Evolutionary conservation across 2,113 vertebrate species (phyloP).

Genomic region (Actenoides lindsayi): DNA sequence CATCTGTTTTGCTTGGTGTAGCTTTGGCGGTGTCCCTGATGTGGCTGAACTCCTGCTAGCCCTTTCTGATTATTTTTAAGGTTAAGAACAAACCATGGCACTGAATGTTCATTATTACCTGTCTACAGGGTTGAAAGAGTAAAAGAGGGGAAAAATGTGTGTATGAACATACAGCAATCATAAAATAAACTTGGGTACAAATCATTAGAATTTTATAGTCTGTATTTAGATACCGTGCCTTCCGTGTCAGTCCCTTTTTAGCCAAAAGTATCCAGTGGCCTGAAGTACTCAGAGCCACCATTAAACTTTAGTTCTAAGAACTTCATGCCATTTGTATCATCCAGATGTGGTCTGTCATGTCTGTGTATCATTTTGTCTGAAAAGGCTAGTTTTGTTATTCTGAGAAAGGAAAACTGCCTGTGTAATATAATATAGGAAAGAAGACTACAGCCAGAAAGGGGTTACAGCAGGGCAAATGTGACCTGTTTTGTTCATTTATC

Average conservation of each 20-base stretch:
- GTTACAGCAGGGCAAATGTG: background rate
- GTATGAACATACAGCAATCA: background rate
- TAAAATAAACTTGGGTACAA: background rate
- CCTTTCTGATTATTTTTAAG: background rate
- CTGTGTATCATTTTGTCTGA: background rate
- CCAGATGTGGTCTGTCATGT: background rate
- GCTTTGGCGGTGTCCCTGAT: background rate
- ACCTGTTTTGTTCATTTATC: background rate
- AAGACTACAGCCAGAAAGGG: background rate
- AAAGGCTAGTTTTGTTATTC: background rate
- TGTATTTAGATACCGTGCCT: background rate
- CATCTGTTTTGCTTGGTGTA: background rate
- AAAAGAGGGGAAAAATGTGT: background rate
- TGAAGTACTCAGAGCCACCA: background rate
- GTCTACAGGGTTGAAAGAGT: background rate
- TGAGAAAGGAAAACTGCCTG: background rate
- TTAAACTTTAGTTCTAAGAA: background rate
- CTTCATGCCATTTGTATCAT: background rate
- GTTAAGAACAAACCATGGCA: background rate
- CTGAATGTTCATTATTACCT: background rate
- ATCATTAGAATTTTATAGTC: background rate
- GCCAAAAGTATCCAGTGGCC: background rate
- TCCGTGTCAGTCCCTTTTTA: background rate
- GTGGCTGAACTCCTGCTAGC: background rate
- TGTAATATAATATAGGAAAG: background rate